Evolutionary conservation across 2,113 vertebrate genomes (phyloP).

Genomic region (Macrotis lagotis): DNA sequence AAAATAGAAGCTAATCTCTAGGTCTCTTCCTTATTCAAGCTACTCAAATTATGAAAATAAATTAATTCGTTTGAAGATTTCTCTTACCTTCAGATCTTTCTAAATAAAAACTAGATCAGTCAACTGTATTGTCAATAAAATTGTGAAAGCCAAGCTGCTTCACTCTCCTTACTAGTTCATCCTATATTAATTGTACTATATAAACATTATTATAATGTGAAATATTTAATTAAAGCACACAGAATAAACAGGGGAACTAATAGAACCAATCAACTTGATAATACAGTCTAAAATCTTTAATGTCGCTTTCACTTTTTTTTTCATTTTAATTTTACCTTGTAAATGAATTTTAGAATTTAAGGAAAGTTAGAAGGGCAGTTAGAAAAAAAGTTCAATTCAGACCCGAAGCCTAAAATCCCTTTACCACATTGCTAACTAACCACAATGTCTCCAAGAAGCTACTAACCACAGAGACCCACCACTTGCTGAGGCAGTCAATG

Average conservation of each 20-base stretch:
- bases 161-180: neutral
- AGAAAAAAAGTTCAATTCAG: neutral
- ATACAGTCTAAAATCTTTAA: neutral
- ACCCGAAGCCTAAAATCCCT: neutral
- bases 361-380: neutral
- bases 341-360: neutral
- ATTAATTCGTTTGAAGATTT: neutral
- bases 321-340: neutral
- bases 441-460: neutral
- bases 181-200: neutral
- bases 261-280: neutral
- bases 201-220: neutral
- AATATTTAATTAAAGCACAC: neutral
- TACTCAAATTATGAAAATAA: neutral
- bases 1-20: neutral
- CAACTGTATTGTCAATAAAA: neutral
- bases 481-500: neutral
- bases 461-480: neutral
- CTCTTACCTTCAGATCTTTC: neutral
- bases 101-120: neutral
- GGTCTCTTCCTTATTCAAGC: neutral
- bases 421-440: neutral
- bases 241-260: neutral
- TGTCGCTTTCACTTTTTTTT: neutral
- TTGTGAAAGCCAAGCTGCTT: neutral